Evolutionary conservation across 2,888 invertebrate species (phyloP).

Genomic region (Caenorhabditis plicata): DNA sequence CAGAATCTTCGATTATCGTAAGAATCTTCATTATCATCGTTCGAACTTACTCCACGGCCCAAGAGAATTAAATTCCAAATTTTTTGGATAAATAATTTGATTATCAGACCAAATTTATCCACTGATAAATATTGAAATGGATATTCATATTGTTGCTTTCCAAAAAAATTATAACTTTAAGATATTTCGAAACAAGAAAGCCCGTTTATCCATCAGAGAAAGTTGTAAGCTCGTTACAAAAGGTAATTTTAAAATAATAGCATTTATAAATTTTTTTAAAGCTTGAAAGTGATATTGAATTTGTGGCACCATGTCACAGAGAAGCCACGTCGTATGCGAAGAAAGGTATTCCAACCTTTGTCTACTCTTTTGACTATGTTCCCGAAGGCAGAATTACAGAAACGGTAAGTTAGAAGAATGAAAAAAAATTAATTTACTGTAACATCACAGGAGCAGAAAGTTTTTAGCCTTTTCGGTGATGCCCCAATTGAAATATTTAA

Average conservation of each 20-base stretch:
- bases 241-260: constrained; percentile 11
- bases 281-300: constrained; percentile 65
- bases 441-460: constrained; percentile 35
- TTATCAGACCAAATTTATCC: no score
- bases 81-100: no score
- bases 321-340: constrained; percentile 58
- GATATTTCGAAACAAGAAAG: constrained; percentile 49
- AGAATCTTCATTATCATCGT: no score
- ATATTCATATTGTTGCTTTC: no score
- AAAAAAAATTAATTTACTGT: constrained; percentile 2
- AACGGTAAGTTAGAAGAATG: constrained; percentile 34
- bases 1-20: no score
- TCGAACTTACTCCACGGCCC: no score
- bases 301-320: constrained; percentile 62
- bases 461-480: constrained; percentile 58
- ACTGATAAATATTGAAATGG: no score
- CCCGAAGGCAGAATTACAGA: constrained; percentile 61
- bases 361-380: constrained; percentile 64
- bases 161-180: no score
- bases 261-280: constrained; percentile 15
- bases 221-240: constrained; percentile 46
- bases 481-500: constrained; percentile 49
- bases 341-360: constrained; percentile 53
- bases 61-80: no score
- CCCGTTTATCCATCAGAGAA: constrained; percentile 33